Base-by-base conservation (phyloP, 2,797 vertebrate species). In the Anolis apletophallus region DNA sequence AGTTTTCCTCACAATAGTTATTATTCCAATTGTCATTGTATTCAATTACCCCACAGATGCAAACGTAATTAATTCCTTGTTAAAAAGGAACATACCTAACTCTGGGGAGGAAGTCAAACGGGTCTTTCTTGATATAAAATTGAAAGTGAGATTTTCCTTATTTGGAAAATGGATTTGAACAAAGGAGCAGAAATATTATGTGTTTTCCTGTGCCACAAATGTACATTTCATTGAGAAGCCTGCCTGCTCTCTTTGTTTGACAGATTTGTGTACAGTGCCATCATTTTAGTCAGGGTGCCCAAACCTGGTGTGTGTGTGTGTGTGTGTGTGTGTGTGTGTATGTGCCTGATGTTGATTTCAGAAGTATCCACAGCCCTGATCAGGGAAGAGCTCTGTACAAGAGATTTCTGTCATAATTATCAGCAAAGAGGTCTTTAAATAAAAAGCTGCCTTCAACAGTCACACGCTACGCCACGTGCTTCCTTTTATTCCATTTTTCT, bases 401-500 rank as follows among this genome's bases (percentile, higher is more conserved):
- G 52, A 74, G 68, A 36, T 75, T 54, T 3, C 46, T 80, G 21
- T 83, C 85, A 78, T 69, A 83, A 74, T 83, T 74, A 74, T 84
- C 50, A 68, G 73, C 74, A 78, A 85, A 85, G 73, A 83, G 81
- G 76, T 61, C 86, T 88, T 85, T 79, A n/a, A 17, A 32, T 67
- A 87, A 86, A 89, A 89, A 81, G 54, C 87, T 80, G 67, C 84
- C 87, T 91, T 81, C 0, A 3, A n/a, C 85, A 81, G 83, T 88
- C 88, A 54, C 81, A 75, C 72, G 0, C 69, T 8, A 10, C 75
- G 89, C 88, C 13, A 40, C 55, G 67, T 0, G 0, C 59, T 94
- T 77, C 69, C 81, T 81, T 80, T 85, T 87, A 73, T 80, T 80
- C 81, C 81, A 84, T 84, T 89, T 73, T 89, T 90, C 68, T 88